Base-by-base conservation (phyloP, 2,888 invertebrate genomes). In the Empis stercorea region DNA sequence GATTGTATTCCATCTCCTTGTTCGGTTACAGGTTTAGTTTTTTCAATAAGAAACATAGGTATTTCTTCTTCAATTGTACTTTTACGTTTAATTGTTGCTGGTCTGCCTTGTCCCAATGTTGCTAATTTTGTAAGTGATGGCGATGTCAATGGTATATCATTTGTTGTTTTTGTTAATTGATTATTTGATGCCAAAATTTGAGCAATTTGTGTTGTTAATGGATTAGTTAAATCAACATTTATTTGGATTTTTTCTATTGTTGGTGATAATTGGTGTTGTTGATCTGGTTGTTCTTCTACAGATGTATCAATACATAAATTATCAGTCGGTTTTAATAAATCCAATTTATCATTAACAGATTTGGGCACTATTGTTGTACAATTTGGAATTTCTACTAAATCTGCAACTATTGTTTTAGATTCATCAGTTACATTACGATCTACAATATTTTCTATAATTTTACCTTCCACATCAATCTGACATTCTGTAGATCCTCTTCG, bases 61-160 rank as follows among this genome's bases (percentile, higher is more conserved):
- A 60, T 59, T 34, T 62, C 61, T 47, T 63, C 61, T 52, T 61
- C 59, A 11, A 58, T 51, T 5, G 59, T 57, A 48, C 56, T 51
- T 48, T 60, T 61, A 44, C 62, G 52, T 46, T 60, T 61, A 47
- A 52, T 56, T 14, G 49, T 38, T 10, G 17, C 38, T 1, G 13
- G 5, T n/a, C 13, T 34, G 2, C 2, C 4, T 34, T 34, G n/a
- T n/a, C 5, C 13, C 7, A n/a, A 34, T 17, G 17, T n/a, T 13
- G 30, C 10, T 16, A 20, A 20, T 9, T 15, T 42, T n/a, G 15
- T 40, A 1, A 9, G 4, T 23, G 20, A 27, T 10, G 10, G 1
- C 5, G 10, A 6, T 30, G 30, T 37, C 6, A 9, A 36, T 13
- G 17, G 7, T 27, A 27, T 27, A 27, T 36, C 13, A 14, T n/a